phyloP scores from a whole-genome alignment of 1,140 invertebrate genomes.

The Manduca sexta region DNA sequence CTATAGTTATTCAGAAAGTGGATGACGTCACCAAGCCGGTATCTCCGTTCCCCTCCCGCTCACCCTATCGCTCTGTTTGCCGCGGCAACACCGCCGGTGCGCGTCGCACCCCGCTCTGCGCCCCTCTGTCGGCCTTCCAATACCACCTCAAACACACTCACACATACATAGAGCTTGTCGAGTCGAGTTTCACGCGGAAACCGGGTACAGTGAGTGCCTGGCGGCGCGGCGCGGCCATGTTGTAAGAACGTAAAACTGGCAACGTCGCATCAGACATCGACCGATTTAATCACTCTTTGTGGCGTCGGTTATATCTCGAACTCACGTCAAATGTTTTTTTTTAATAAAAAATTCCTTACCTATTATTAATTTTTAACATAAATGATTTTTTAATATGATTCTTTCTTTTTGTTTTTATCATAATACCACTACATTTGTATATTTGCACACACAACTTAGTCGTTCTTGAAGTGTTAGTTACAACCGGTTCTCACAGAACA shows the following conservation, averaged over 20 bases:
- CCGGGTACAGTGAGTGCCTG: slow-evolving; percentile 50
- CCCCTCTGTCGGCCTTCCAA: slow-evolving; percentile 42
- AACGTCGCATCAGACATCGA: slow-evolving; percentile 71
- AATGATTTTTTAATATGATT: too few relatives aligned
- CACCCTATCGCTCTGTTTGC: slow-evolving; percentile 44
- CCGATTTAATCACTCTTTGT: slow-evolving; percentile 56
- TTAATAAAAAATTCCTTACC: too few relatives aligned
- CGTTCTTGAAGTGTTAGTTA: too few relatives aligned
- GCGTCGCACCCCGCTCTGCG: slow-evolving; percentile 39
- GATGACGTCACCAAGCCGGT: slow-evolving; percentile 62
- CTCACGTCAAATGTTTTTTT: neutral
- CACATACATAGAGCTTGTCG: slow-evolving; percentile 22
- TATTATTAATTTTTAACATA: neutral
- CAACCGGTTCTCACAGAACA: too few relatives aligned
- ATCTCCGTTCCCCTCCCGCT: slow-evolving; percentile 47
- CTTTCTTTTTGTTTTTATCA: too few relatives aligned
- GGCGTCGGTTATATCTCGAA: slow-evolving; percentile 24
- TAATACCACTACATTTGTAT: too few relatives aligned
- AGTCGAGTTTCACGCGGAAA: slow-evolving; percentile 70
- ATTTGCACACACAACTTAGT: too few relatives aligned
- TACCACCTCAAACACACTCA: slow-evolving; percentile 48
- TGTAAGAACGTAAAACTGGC: slow-evolving; percentile 64
- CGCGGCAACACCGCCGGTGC: slow-evolving; percentile 36
- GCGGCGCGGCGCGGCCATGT: slow-evolving; percentile 46
- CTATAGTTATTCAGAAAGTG: slow-evolving; percentile 57